These are phyloP conservation scores for Cynopterus sphinx DNA, from an alignment of 2,797 vertebrate genomes.

Conservation along the genomic window DNA sequence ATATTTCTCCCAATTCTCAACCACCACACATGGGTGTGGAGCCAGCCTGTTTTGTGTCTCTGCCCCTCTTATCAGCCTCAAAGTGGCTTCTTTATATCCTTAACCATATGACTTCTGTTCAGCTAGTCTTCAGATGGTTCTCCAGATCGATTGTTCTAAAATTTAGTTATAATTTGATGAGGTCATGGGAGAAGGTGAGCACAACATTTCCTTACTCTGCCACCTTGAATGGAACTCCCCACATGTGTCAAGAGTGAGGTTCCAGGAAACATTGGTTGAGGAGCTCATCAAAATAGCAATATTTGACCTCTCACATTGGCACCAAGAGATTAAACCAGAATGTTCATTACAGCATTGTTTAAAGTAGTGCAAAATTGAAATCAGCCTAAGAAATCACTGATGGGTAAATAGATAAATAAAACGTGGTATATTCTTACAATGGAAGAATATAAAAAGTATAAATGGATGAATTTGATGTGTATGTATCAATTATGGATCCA, in stretches of 20 bases:
- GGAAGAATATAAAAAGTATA: not conserved
- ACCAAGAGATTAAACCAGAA: constrained; percentile 18
- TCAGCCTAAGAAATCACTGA: constrained; percentile 5
- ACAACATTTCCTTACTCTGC: too few relatives aligned
- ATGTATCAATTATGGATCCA: not conserved
- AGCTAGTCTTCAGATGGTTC: too few relatives aligned
- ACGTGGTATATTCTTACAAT: not conserved
- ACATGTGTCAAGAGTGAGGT: not conserved
- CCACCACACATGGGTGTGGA: too few relatives aligned
- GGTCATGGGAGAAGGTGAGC: too few relatives aligned
- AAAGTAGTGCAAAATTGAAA: constrained; percentile 23
- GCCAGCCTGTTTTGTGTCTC: too few relatives aligned
- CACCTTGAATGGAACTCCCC: too few relatives aligned
- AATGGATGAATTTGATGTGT: constrained; percentile 7
- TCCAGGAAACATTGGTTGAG: not conserved
- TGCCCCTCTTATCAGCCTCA: too few relatives aligned
- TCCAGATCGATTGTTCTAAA: too few relatives aligned
- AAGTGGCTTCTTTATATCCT: too few relatives aligned
- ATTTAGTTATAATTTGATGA: too few relatives aligned
- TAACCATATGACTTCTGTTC: too few relatives aligned
- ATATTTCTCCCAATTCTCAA: too few relatives aligned
- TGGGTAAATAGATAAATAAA: not conserved
- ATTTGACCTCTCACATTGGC: not conserved
- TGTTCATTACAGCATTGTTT: not conserved
- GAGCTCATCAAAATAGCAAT: not conserved